Evolutionary conservation across 2,888 invertebrate genomes (phyloP).

Genomic region (Sminthurinus aureus): DNA sequence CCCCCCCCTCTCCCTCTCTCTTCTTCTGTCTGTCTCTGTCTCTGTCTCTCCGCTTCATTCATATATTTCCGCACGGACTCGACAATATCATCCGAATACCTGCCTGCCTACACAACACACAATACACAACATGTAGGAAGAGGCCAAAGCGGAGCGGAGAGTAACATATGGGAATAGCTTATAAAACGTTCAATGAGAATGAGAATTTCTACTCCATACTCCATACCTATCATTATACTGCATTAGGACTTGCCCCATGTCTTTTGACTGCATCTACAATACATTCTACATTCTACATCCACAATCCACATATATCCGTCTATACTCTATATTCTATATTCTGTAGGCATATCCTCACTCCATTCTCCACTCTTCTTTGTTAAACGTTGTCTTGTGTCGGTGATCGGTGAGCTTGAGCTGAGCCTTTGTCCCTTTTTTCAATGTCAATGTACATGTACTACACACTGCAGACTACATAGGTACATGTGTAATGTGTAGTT

Average conservation of each 20-base stretch:
- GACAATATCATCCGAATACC: neutral
- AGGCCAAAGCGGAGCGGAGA: no score
- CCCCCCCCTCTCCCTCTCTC: no score
- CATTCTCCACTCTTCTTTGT: neutral
- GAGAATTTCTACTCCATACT: neutral
- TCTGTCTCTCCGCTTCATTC: constrained; percentile 24
- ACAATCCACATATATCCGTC: no score
- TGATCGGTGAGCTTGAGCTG: neutral
- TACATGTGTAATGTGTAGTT: no score
- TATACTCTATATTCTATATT: no score
- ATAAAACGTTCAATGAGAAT: neutral
- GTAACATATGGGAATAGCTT: neutral
- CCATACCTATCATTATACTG: neutral
- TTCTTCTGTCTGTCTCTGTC: no score
- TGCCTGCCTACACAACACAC: neutral
- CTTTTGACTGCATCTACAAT: neutral
- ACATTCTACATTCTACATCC: no score
- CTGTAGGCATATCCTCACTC: neutral
- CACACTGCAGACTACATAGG: neutral
- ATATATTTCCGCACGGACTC: constrained; percentile 32
- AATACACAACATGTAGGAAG: no score
- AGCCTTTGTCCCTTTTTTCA: constrained; percentile 14
- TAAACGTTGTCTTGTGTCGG: neutral
- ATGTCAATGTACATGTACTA: constrained; percentile 15
- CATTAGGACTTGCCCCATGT: neutral